A percentile compares a stretch with the other conserved stretches of the same genome.
These are phyloP conservation scores for Dorcus parallelipipedus DNA, from an alignment of 2,888 invertebrate species.

Conservation along the genomic window DNA sequence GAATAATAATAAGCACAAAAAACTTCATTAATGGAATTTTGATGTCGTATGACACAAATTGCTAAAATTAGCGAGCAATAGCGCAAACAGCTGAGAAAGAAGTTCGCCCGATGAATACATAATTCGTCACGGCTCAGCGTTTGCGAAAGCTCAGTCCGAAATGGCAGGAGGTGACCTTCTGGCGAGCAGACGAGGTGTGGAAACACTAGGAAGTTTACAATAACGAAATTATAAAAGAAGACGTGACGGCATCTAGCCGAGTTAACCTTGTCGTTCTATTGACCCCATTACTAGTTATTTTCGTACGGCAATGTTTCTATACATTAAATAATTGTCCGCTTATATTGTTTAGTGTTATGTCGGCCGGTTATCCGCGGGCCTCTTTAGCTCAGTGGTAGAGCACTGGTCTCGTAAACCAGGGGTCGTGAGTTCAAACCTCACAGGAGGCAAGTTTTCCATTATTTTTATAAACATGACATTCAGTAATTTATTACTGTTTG, in stretches of 20 bases:
- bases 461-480: not conserved
- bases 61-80: no score
- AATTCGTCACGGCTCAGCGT: not conserved
- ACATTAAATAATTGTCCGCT: not conserved
- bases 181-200: conserved; percentile 11
- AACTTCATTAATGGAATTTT: no score
- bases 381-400: conserved; percentile 82
- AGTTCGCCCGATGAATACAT: no score
- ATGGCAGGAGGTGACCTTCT: conserved; percentile 17
- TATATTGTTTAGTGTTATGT: not conserved
- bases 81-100: no score
- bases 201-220: conserved; percentile 20
- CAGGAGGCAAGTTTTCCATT: conserved; percentile 60
- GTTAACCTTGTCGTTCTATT: conserved; percentile 21
- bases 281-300: conserved; percentile 11
- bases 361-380: conserved; percentile 46
- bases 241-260: conserved; percentile 20
- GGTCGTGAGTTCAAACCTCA: conserved; percentile 82
- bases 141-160: not conserved
- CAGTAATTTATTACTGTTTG: no score
- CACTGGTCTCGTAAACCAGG: conserved; percentile 83
- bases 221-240: conserved; percentile 9
- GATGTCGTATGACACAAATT: no score
- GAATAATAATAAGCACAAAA: no score
- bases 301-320: not conserved